Base-by-base conservation (phyloP, 2,113 vertebrate species). In the Tylochromis polylepis region DNA sequence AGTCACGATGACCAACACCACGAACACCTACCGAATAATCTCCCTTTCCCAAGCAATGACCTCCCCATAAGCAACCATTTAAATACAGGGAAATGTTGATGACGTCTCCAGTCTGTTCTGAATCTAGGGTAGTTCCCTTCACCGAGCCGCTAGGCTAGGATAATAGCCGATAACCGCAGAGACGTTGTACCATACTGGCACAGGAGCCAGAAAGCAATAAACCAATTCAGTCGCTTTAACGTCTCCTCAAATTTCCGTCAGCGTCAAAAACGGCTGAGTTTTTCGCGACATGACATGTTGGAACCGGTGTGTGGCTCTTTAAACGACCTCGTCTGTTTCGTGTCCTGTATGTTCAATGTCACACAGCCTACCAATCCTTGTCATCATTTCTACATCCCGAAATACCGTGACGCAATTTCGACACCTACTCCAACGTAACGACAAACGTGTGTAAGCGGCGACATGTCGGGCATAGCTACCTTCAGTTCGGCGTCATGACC, bases 11-110 rank as follows among this genome's bases (percentile, higher is more conserved):
- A 72, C 70, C 60, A 22, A 29, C 86, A 31, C 62, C 82, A 65
- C 12, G 31, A 53, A 86, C 92, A 95, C 93, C 87, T 94, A 95
- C 94, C 95, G 92, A 91, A 51, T 95, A 88, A 95, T 97, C 93
- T 94, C 75, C 80, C 86, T 85, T 81, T 75, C 86, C 89, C 83
- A 85, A 85, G 92, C 91, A 91, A 91, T 95, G 95, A 95, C 95
- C 96, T 95, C 95, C 96, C 96, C 97, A 95, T 94, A 96, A 95
- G 96, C 95, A 85, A 96, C 95, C 96, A 97, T 95, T 96, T 97
- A 97, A 97, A 97, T 95, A 96, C 92, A 95, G 89, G 89, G 92
- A 95, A 96, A 96, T 95, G 94, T 88, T 95, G 97, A 97, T 97
- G 97, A 97, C 94, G 97, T 97, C 96, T 97, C 94, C 92, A 90